These are phyloP conservation scores for Lordiphosa stackelbergi DNA, from an alignment of 1,140 invertebrate genomes.

Conservation along the genomic window DNA sequence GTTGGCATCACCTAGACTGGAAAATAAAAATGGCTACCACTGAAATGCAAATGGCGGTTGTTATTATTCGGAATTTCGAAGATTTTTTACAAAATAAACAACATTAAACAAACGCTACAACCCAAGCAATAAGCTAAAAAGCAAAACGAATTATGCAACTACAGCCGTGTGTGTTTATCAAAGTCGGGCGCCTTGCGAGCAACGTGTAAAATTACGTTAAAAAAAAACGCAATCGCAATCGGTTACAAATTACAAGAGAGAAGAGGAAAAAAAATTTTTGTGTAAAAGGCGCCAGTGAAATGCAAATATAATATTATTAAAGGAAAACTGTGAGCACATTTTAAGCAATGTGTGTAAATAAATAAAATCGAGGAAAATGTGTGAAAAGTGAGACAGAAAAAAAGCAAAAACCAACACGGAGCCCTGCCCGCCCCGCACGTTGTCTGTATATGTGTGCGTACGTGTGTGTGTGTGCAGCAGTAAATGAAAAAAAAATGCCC, in stretches of 20 bases:
- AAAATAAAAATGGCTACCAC: slow-evolving; percentile 75
- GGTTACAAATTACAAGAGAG: slow-evolving; percentile 13
- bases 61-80: slow-evolving; percentile 76
- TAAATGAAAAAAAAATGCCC: slow-evolving; percentile 35
- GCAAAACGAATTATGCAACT: slow-evolving; percentile 37
- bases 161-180: slow-evolving; percentile 36
- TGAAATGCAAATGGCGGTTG: slow-evolving; percentile 73
- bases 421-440: slow-evolving; percentile 59
- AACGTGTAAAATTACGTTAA: slow-evolving; percentile 46
- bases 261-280: slow-evolving; percentile 50
- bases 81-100: slow-evolving; percentile 76
- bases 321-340: slow-evolving; percentile 16
- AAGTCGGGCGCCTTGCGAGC: slow-evolving; percentile 16
- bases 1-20: slow-evolving; percentile 57
- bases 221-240: slow-evolving; percentile 49
- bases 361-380: slow-evolving; percentile 22
- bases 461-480: slow-evolving; percentile 34
- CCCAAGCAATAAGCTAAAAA: slow-evolving; percentile 46
- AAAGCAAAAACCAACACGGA: slow-evolving; percentile 31
- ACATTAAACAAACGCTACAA: slow-evolving; percentile 52
- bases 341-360: slow-evolving; percentile 30
- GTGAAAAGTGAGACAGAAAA: slow-evolving; percentile 40
- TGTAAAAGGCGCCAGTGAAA: slow-evolving; percentile 40
- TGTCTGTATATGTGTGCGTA: slow-evolving; percentile 31
- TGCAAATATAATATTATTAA: slow-evolving; percentile 57